A percentile compares a stretch with the other conserved stretches of the same genome.
phyloP scores from a whole-genome alignment of 2,888 invertebrate genomes.

The Rhorus exstirpatorius region DNA sequence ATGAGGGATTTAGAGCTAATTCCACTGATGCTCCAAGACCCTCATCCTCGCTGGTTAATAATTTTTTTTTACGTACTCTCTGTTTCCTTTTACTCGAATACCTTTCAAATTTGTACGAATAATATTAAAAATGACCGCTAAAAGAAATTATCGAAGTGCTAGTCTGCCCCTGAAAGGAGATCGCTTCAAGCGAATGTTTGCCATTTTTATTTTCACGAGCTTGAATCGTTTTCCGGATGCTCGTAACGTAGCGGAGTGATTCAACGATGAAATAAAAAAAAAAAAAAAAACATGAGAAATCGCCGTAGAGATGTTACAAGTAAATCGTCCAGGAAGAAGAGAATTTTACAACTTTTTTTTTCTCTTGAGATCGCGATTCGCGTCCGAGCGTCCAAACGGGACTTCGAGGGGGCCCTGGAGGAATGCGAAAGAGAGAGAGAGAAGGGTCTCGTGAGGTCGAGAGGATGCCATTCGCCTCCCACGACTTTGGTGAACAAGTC shows the following conservation, averaged over 20 bases:
- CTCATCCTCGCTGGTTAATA: too few species aligned
- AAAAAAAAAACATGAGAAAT: slow-evolving; percentile 32
- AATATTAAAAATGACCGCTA: too few species aligned
- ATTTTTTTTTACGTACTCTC: too few species aligned
- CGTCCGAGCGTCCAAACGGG: slow-evolving; percentile 55
- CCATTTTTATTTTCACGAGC: not conserved
- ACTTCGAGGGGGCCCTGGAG: slow-evolving; percentile 54
- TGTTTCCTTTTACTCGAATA: too few species aligned
- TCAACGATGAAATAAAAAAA: slow-evolving; percentile 29
- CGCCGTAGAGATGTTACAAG: not conserved
- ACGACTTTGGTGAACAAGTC: slow-evolving; percentile 62
- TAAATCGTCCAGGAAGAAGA: slow-evolving; percentile 32
- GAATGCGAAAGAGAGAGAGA: slow-evolving; percentile 60
- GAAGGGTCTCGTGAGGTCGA: slow-evolving; percentile 61
- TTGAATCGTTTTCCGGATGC: slow-evolving; percentile 16
- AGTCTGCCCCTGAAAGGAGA: too few species aligned
- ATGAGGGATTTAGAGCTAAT: too few species aligned
- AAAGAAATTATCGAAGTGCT: too few species aligned
- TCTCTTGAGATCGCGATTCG: slow-evolving; percentile 60
- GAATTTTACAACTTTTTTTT: not conserved
- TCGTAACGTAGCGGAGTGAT: not conserved
- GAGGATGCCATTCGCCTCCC: slow-evolving; percentile 64
- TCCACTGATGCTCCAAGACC: too few species aligned
- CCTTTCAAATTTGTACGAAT: too few species aligned
- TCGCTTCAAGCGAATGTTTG: not conserved